Percentiles rank a stretch among this genome's conserved stretches.
phyloP scores from a whole-genome alignment of 1,140 invertebrate genomes.

The Anoplophora glabripennis region DNA sequence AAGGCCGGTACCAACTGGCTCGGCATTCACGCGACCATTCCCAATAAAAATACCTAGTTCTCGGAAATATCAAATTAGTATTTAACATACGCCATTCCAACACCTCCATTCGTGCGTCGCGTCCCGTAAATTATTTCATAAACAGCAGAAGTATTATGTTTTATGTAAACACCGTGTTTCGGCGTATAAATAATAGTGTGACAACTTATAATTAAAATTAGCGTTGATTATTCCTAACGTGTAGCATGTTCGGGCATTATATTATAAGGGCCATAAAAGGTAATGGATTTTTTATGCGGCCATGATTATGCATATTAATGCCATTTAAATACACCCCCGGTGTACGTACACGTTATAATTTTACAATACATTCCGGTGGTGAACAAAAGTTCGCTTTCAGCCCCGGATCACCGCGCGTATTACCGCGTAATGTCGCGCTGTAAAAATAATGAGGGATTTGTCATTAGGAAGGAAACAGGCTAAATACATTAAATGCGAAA shows the following conservation, averaged over 20 bases:
- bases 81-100: too few relatives aligned
- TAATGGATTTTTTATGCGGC: constrained; percentile 42
- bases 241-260: constrained; percentile 26
- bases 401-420: too few relatives aligned
- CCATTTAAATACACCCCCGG: constrained; percentile 34
- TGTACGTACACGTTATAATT: constrained; percentile 23
- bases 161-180: constrained; percentile 19
- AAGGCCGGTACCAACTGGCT: too few relatives aligned
- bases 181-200: constrained; percentile 24
- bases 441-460: too few relatives aligned
- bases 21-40: too few relatives aligned
- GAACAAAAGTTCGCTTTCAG: too few relatives aligned
- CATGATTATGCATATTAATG: constrained; percentile 41
- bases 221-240: constrained; percentile 22
- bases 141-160: constrained; percentile 13
- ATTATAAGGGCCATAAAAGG: constrained; percentile 35
- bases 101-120: neutral
- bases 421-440: too few relatives aligned
- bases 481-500: too few relatives aligned
- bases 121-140: constrained; percentile 15
- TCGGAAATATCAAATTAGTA: too few relatives aligned
- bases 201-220: constrained; percentile 28
- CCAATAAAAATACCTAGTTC: too few relatives aligned
- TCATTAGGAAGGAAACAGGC: too few relatives aligned
- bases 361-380: constrained; percentile 13